A percentile compares a stretch with the other conserved stretches of the same genome.
Evolutionary conservation across 2,113 vertebrate genomes (phyloP).

Genomic region (Otocyon megalotis): DNA sequence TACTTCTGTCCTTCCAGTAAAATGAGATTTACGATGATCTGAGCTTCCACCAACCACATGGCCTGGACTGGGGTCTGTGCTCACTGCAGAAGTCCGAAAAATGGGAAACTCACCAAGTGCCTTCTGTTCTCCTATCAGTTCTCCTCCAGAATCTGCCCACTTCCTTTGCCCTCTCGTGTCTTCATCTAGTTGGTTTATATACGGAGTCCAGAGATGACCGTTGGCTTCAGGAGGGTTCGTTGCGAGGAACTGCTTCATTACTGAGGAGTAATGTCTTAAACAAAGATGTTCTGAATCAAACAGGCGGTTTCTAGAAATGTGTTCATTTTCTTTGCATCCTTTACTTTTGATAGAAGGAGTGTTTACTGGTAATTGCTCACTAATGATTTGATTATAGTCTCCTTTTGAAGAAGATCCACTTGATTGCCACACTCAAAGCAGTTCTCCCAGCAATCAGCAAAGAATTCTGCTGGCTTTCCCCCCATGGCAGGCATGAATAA

Average conservation of each 20-base stretch:
- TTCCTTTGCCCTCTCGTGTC: background rate
- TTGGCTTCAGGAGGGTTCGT: background rate
- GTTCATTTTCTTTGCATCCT: background rate
- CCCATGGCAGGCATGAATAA: rapidly evolving
- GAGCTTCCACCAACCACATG: rapidly evolving
- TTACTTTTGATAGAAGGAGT: background rate
- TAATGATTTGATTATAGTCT: rapidly evolving
- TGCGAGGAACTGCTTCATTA: background rate
- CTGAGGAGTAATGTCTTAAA: background rate
- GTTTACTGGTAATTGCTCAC: background rate
- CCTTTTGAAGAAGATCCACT: background rate
- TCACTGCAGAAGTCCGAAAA: background rate
- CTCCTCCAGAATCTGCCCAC: background rate
- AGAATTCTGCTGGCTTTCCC: background rate
- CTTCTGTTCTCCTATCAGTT: background rate
- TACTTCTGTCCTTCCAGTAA: background rate
- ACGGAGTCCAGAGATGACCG: rapidly evolving
- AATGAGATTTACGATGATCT: rapidly evolving
- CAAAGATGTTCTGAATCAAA: background rate
- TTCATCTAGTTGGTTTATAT: rapidly evolving
- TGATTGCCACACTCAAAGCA: too few species aligned
- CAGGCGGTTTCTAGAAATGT: background rate
- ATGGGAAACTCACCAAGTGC: rapidly evolving
- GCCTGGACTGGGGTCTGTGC: background rate
- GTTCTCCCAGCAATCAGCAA: rapidly evolving